Evolutionary conservation across 92 coral and sea anemone species (phyloP).

Genomic region (Porites divaricata): DNA sequence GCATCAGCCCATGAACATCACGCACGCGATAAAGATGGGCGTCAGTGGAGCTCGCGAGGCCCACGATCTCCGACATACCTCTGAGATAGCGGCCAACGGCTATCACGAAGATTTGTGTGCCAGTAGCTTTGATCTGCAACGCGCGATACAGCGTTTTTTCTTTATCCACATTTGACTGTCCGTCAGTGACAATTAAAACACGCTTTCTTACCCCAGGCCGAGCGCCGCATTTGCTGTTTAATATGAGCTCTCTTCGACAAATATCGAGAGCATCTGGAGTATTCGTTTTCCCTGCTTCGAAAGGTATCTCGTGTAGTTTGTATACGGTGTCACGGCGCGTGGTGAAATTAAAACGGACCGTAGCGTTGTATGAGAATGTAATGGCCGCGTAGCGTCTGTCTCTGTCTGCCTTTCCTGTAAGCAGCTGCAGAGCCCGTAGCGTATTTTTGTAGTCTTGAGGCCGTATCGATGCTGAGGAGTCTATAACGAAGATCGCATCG

Average conservation of each 20-base stretch:
- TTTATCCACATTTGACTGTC: slow-evolving; percentile 80
- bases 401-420: slow-evolving; percentile 65
- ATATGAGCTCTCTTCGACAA: slow-evolving; percentile 56
- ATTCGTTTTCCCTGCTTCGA: slow-evolving; percentile 75
- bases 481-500: slow-evolving; percentile 80
- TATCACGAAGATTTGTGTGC: slow-evolving; percentile 80
- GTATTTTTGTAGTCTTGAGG: slow-evolving; percentile 59
- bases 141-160: slow-evolving; percentile 76
- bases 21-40: slow-evolving; percentile 79
- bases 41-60: slow-evolving; percentile 85
- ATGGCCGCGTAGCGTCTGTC: slow-evolving; percentile 73
- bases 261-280: slow-evolving; percentile 75
- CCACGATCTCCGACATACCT: slow-evolving; percentile 86
- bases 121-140: slow-evolving; percentile 65
- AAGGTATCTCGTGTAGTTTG: slow-evolving; percentile 45
- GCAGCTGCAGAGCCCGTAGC: slow-evolving; percentile 65
- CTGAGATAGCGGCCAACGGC: slow-evolving; percentile 81
- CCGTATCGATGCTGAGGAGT: slow-evolving; percentile 77
- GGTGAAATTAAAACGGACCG: slow-evolving; percentile 72
- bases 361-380: slow-evolving; percentile 72
- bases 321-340: slow-evolving; percentile 40
- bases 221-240: slow-evolving; percentile 46
- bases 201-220: slow-evolving; percentile 70
- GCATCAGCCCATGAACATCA: slow-evolving; percentile 42
- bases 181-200: slow-evolving; percentile 81